Evolutionary conservation across 2,888 invertebrate species (phyloP).

Genomic region (Blastobasis lacticolella): DNA sequence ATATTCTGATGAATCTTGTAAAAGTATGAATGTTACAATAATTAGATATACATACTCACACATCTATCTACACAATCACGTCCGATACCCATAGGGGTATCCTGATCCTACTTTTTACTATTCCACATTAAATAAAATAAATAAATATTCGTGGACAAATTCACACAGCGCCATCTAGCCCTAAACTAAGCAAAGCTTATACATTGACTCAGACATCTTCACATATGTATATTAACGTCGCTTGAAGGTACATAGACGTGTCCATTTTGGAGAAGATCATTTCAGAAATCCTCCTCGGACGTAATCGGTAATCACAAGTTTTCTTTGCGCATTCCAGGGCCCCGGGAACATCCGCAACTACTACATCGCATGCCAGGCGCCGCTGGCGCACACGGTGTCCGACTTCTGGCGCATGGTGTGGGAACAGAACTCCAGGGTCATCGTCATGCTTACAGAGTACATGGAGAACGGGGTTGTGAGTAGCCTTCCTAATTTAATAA

Average conservation of each 20-base stretch:
- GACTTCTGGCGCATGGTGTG: constrained; percentile 98
- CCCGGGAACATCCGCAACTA: constrained; percentile 87
- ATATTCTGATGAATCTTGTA: too few species aligned
- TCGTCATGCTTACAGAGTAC: constrained; percentile 93
- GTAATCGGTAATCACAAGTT: background rate
- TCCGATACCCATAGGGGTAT: too few species aligned
- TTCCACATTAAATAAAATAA: too few species aligned
- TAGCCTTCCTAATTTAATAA: constrained; percentile 7
- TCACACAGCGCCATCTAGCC: too few species aligned
- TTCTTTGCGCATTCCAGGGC: constrained; percentile 77
- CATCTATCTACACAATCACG: too few species aligned
- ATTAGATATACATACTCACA: too few species aligned
- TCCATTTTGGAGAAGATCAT: too few species aligned
- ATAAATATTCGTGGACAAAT: too few species aligned
- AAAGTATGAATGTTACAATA: too few species aligned
- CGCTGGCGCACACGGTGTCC: constrained; percentile 85
- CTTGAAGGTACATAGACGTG: background rate
- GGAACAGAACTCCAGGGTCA: constrained; percentile 92
- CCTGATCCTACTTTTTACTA: too few species aligned
- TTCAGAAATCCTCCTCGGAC: background rate
- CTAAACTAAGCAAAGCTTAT: too few species aligned
- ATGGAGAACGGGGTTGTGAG: constrained; percentile 90
- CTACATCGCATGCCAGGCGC: constrained; percentile 95
- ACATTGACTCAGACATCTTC: too few species aligned
- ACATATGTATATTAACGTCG: background rate